Evolutionary conservation across 2,113 vertebrate genomes (phyloP).

Genomic region (Cervus canadensis): DNA sequence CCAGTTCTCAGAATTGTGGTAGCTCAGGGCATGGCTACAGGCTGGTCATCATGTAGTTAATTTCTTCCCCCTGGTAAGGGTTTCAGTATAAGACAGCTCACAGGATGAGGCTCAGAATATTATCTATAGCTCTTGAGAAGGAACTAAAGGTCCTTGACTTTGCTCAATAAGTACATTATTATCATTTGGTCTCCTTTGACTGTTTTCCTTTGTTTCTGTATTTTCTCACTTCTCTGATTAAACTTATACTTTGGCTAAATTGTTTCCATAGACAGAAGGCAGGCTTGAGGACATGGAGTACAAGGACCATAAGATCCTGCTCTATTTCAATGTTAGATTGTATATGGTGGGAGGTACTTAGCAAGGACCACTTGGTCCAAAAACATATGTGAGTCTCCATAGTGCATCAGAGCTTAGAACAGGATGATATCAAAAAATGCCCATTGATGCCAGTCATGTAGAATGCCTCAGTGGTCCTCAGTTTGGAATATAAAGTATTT

Average conservation of each 20-base stretch:
- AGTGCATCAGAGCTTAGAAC: not conserved
- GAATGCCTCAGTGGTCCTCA: not conserved
- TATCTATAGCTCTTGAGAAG: too few relatives aligned
- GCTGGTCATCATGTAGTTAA: too few relatives aligned
- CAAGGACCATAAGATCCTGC: not conserved
- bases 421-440: not conserved
- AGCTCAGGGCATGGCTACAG: not conserved
- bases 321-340: not conserved
- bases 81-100: too few relatives aligned
- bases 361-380: not conserved
- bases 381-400: not conserved
- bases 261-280: not conserved
- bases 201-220: too few relatives aligned
- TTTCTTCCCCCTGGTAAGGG: too few relatives aligned
- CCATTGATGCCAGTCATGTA: rapidly evolving
- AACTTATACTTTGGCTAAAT: not conserved
- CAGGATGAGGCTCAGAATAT: too few relatives aligned
- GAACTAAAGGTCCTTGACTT: too few relatives aligned
- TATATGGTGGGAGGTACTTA: not conserved
- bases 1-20: not conserved
- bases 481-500: not conserved
- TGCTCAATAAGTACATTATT: too few relatives aligned
- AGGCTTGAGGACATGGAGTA: not conserved
- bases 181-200: too few relatives aligned
- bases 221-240: not conserved